Evolutionary conservation across 1,140 invertebrate species (phyloP), one percentile per base, ranked within the genome.

Genomic region (Pseudoatta argentina): DNA sequence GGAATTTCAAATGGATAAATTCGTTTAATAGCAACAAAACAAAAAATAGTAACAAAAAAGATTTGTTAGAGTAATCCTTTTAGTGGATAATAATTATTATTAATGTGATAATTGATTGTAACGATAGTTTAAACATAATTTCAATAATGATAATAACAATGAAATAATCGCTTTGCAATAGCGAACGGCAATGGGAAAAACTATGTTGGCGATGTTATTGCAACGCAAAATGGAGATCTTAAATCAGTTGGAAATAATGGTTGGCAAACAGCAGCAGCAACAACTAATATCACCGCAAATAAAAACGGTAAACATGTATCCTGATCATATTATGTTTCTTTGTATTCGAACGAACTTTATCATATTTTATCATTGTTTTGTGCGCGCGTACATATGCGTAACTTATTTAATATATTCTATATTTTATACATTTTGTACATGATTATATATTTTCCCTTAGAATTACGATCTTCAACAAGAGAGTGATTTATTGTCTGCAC

Each of bases 151-250:
- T n/a, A 51, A 72, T 44, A 48, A n/a, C 3, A 30, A 61, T 24
- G 8, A 73, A 73, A 73, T 73, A 73, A 82, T 34, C 30, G 4
- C 57, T 48, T 86, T 88, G 59, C 87, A 96, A 93, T 95, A 95
- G 71, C 93, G 95, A 76, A 95, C 94, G 53, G 30, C 30, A 4
- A 93, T 95, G n/a, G 94, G 94, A 4, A 96, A 96, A 92, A 96
- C 95, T 77, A 69, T 81, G 79, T 92, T 97, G 55, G 96, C 96
- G 6, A 96, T 96, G 85, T 93, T 97, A 34, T 95, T 97, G 76
- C 96, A 97, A 89, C 94, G 97, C 18, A 97, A 96, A 91, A 96
- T 96, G 93, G 97, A 97, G 89, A 96, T 97, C 57, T 94, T 97
- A 39, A 96, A 95, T 88, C 97, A 97, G 82, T 91, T 97, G 27